Percentiles rank a stretch among this genome's conserved stretches.
These are phyloP conservation scores for Nemurella pictetii DNA, from an alignment of 2,888 invertebrate genomes.

Conservation along the genomic window DNA sequence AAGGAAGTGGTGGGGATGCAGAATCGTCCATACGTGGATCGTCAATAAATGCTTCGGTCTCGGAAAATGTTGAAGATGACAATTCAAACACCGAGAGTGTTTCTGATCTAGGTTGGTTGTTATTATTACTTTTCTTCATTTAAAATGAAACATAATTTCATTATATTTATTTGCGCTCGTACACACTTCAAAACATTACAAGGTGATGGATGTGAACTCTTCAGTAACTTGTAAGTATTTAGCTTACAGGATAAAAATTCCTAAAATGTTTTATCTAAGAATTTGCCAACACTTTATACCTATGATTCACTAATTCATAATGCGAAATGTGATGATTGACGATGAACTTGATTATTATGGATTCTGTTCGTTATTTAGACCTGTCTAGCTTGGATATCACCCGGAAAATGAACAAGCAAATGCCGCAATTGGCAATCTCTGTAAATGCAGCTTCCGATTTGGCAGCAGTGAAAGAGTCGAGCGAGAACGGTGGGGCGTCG, in stretches of 20 bases:
- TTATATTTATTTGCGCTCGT: not conserved
- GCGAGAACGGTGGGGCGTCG: not conserved
- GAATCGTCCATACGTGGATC: not conserved
- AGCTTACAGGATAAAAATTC: too few species aligned
- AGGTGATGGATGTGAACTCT: too few species aligned
- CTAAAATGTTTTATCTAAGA: too few species aligned
- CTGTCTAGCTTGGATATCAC: constrained; percentile 9
- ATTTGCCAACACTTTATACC: too few species aligned
- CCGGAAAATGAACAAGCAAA: not conserved
- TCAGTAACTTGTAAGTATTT: too few species aligned
- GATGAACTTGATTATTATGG: too few species aligned
- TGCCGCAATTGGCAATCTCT: not conserved
- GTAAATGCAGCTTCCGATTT: not conserved
- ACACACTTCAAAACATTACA: too few species aligned
- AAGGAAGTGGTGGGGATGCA: not conserved
- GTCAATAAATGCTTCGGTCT: constrained; percentile 1
- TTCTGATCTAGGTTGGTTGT: constrained; percentile 7
- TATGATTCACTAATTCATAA: too few species aligned
- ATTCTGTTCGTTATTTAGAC: not conserved
- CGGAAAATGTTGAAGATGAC: constrained; percentile 9
- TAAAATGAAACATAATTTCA: not conserved
- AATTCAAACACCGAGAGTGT: not conserved
- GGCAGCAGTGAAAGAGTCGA: not conserved
- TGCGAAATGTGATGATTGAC: too few species aligned
- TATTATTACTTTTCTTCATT: not conserved